Evolutionary conservation across 2,888 invertebrate species (phyloP).

Genomic region (Caenorhabditis drosophilae): DNA sequence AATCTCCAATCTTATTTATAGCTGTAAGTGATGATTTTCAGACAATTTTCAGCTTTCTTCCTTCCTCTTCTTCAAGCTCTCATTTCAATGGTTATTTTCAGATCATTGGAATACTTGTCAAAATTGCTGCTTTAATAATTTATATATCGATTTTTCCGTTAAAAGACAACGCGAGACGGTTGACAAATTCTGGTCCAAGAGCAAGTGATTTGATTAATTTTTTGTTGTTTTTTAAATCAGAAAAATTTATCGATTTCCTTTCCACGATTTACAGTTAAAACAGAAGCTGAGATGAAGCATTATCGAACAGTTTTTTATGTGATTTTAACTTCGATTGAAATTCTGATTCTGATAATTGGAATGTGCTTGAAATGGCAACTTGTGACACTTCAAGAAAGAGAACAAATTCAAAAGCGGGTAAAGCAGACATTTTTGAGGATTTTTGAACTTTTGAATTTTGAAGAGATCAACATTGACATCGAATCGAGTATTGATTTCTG

Average conservation of each 20-base stretch:
- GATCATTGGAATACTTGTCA: slow-evolving; percentile 46
- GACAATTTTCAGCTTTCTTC: slow-evolving; percentile 1
- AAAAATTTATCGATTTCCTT: slow-evolving; percentile 1
- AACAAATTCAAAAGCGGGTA: slow-evolving; percentile 43
- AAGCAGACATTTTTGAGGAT: background rate
- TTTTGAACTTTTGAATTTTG: background rate
- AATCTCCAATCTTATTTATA: slow-evolving; percentile 49
- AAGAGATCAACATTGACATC: slow-evolving; percentile 1
- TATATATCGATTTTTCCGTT: slow-evolving; percentile 46
- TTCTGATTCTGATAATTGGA: slow-evolving; percentile 39
- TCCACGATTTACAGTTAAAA: slow-evolving; percentile 15
- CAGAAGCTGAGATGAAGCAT: slow-evolving; percentile 35
- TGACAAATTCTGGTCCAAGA: background rate
- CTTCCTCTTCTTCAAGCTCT: background rate
- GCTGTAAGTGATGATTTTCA: too few species aligned
- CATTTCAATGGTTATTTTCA: slow-evolving; percentile 6
- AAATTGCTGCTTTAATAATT: slow-evolving; percentile 47
- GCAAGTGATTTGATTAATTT: background rate
- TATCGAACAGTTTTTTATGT: slow-evolving; percentile 46
- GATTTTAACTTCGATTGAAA: slow-evolving; percentile 32
- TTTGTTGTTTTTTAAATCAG: slow-evolving; percentile 5
- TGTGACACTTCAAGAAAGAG: slow-evolving; percentile 42
- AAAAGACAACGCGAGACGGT: slow-evolving; percentile 7
- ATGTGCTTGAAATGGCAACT: slow-evolving; percentile 51
- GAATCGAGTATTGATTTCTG: background rate